phyloP scores from a whole-genome alignment of 2,113 vertebrate genomes.

The Notarius quadriscutis region DNA sequence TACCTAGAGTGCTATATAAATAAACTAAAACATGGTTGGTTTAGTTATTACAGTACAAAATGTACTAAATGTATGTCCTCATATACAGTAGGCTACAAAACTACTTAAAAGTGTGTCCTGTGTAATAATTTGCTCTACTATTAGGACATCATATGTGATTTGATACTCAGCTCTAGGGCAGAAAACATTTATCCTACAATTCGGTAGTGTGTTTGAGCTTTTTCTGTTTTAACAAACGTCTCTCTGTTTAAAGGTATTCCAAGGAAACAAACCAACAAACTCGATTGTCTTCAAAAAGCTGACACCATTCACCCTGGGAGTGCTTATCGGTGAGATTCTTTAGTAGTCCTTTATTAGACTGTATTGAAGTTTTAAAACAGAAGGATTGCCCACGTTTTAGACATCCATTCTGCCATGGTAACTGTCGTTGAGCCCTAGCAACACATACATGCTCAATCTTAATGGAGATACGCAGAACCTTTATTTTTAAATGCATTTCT shows the following conservation, averaged over 20 bases:
- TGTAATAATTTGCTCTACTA: not conserved
- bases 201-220: not conserved
- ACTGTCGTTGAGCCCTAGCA: not conserved
- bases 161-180: not conserved
- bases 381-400: not conserved
- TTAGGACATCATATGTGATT: not conserved
- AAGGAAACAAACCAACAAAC: slow-evolving; percentile 95
- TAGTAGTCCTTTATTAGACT: not conserved
- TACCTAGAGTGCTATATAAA: not conserved
- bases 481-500: too few relatives aligned
- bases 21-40: not conserved
- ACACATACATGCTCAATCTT: not conserved
- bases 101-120: not conserved
- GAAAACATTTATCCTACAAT: not conserved
- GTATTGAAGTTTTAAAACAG: not conserved
- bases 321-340: slow-evolving; percentile 82
- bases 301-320: slow-evolving; percentile 86
- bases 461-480: too few relatives aligned
- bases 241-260: slow-evolving; percentile 82
- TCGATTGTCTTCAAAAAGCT: slow-evolving; percentile 92
- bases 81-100: not conserved
- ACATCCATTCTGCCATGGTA: not conserved
- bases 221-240: not conserved
- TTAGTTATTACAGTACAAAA: not conserved
- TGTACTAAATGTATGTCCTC: not conserved